These are phyloP conservation scores for Tauraco hartlaubi DNA, from an alignment of 2,797 vertebrate genomes.

Conservation along the genomic window DNA sequence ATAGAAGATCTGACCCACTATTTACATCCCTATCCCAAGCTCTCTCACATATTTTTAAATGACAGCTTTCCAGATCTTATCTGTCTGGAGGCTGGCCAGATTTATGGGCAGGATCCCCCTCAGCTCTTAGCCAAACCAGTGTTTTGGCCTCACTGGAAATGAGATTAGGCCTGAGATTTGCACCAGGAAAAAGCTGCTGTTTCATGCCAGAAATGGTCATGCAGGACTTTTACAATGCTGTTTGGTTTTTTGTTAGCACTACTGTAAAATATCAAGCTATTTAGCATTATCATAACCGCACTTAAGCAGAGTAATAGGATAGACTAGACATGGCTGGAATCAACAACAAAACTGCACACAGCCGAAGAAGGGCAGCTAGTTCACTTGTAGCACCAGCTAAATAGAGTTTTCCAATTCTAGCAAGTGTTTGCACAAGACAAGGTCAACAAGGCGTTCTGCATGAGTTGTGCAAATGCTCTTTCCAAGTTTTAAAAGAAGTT, in stretches of 20 bases:
- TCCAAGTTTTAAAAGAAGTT: constrained; percentile 13
- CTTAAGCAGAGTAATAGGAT: not conserved
- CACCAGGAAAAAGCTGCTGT: not conserved
- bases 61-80: constrained; percentile 61
- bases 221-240: constrained; percentile 19
- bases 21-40: constrained; percentile 45
- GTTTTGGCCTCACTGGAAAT: constrained; percentile 51
- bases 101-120: not conserved
- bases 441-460: constrained; percentile 36
- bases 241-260: constrained; percentile 31
- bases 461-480: not conserved
- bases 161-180: constrained; percentile 42
- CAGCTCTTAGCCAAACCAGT: constrained; percentile 1
- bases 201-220: constrained; percentile 30
- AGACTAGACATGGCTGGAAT: not conserved
- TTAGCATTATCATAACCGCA: not conserved
- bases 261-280: constrained; percentile 13
- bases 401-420: not conserved
- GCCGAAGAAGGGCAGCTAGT: not conserved
- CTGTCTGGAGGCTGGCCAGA: constrained; percentile 33
- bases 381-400: constrained; percentile 1
- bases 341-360: not conserved
- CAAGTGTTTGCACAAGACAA: constrained; percentile 50
- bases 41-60: constrained; percentile 46
- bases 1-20: constrained; percentile 36